Conservation (phyloP, 2,113 vertebrate species). For the Tringa solitaria region DNA sequence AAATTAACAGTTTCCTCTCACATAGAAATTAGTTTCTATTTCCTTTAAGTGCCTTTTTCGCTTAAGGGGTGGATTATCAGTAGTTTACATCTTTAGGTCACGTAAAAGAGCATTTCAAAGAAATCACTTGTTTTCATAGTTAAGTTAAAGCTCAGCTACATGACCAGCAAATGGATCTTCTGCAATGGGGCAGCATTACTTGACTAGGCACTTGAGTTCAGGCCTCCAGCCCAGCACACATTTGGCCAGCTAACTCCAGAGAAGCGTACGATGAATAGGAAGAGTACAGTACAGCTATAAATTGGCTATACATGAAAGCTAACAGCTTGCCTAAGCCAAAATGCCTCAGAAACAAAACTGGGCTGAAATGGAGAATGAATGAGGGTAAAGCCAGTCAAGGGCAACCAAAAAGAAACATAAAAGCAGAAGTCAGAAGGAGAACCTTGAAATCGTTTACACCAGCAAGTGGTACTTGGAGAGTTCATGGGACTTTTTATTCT, state of each 20-base stretch:
- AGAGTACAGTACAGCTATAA: neutral
- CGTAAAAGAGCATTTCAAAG: neutral
- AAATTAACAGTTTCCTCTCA: neutral
- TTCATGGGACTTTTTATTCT: neutral
- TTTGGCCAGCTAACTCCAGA: neutral
- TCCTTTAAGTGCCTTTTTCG: slow-evolving; percentile 11
- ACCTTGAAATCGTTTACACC: neutral
- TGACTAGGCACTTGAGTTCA: neutral
- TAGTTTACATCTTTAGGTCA: neutral
- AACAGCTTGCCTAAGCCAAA: neutral
- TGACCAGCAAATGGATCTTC: neutral
- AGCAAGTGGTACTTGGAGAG: neutral
- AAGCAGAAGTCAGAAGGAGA: neutral
- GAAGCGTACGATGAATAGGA: neutral
- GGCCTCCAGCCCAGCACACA: neutral
- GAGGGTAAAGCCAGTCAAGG: neutral
- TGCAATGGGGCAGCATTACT: neutral
- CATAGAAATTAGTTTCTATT: slow-evolving; percentile 48
- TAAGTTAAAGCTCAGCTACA: neutral
- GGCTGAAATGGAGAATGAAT: neutral
- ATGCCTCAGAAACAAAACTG: neutral
- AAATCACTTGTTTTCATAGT: slow-evolving; percentile 38
- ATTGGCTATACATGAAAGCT: accelerated
- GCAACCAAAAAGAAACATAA: neutral
- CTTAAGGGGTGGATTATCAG: slow-evolving; percentile 15